Conservation (phyloP, 2,888 invertebrate genomes). For the Eudemis profundana region DNA sequence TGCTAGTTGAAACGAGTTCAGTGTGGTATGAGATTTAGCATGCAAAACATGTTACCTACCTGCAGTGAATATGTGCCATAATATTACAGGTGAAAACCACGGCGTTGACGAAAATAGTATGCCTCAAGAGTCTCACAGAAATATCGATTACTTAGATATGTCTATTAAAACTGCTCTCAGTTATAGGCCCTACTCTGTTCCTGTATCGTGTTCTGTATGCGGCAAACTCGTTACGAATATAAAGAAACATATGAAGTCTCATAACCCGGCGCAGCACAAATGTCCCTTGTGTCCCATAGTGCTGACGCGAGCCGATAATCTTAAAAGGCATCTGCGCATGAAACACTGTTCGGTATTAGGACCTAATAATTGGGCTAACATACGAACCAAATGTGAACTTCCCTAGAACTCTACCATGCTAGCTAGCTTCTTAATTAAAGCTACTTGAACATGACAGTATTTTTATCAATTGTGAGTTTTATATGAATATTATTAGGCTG, state of each 20-base stretch:
- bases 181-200: constrained; percentile 64
- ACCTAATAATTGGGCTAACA: constrained; percentile 72
- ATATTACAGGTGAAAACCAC: constrained; percentile 80
- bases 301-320: constrained; percentile 88
- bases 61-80: constrained; percentile 68
- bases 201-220: constrained; percentile 87
- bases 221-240: constrained; percentile 88
- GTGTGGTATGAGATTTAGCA: constrained; percentile 52
- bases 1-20: constrained; percentile 37
- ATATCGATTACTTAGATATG: constrained; percentile 74
- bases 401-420: constrained; percentile 47
- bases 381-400: constrained; percentile 69
- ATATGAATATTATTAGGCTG: constrained; percentile 19
- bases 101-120: constrained; percentile 80
- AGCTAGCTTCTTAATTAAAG: not conserved
- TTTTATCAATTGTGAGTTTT: constrained; percentile 29
- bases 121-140: constrained; percentile 71
- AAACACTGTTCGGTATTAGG: constrained; percentile 83
- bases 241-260: constrained; percentile 88
- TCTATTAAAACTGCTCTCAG: constrained; percentile 69
- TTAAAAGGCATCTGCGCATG: constrained; percentile 87
- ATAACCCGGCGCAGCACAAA: constrained; percentile 86
- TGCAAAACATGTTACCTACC: constrained; percentile 49
- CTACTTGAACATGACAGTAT: constrained; percentile 11
- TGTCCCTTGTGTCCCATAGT: constrained; percentile 87